These are phyloP conservation scores for Cyclophora albipunctata DNA, from an alignment of 2,888 invertebrate species.

Conservation along the genomic window DNA sequence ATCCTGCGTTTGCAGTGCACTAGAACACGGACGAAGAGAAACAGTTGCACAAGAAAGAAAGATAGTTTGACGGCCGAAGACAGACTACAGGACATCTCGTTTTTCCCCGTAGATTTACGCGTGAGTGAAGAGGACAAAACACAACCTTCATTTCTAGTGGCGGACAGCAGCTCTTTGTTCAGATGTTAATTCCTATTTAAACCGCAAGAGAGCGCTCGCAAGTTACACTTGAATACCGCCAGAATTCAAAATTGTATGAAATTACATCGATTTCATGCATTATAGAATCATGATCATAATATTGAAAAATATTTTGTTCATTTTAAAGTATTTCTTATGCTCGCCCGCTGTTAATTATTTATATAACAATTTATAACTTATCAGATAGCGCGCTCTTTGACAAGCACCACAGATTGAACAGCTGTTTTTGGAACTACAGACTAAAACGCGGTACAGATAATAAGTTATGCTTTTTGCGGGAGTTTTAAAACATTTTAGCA, in stretches of 20 bases:
- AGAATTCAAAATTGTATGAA: conserved; percentile 8
- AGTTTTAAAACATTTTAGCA: no score
- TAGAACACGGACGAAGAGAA: conserved; percentile 72
- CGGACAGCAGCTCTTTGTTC: conserved; percentile 69
- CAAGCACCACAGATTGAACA: no score
- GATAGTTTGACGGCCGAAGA: conserved; percentile 72
- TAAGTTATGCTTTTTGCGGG: no score
- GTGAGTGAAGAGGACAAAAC: conserved; percentile 56
- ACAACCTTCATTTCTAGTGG: conserved; percentile 67
- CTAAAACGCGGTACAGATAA: no score
- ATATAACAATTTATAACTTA: no score
- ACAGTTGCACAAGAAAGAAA: conserved; percentile 75
- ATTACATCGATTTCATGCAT: no score
- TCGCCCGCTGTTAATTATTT: no score
- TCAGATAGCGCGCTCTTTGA: no score
- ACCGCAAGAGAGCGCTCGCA: conserved; percentile 45
- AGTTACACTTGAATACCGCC: conserved; percentile 8
- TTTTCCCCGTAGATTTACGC: conserved; percentile 31
- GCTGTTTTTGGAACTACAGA: no score
- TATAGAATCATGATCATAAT: no score
- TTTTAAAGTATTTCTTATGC: no score
- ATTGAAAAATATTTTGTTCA: no score
- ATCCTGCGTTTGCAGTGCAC: conserved; percentile 73
- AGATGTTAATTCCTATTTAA: conserved; percentile 31
- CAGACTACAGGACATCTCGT: conserved; percentile 52